A percentile compares a stretch with the other conserved stretches of the same genome.
Conservation (phyloP, 2,113 vertebrate species). For the Engystomops pustulosus region DNA sequence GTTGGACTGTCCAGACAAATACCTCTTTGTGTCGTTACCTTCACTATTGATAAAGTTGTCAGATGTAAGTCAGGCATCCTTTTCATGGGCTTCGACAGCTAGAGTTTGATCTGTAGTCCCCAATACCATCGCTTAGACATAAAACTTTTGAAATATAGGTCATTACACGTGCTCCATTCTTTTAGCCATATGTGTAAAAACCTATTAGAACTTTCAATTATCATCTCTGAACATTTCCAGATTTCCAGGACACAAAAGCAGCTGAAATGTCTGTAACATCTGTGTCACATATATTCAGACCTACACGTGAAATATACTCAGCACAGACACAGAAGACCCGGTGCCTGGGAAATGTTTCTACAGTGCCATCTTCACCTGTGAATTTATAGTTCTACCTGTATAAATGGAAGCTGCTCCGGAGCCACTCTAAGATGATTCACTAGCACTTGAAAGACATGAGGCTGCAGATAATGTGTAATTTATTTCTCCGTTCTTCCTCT, state of each 20-base stretch:
- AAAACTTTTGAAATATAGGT: not conserved
- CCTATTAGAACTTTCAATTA: not conserved
- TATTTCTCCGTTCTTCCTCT: constrained; percentile 33
- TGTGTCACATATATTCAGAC: not conserved
- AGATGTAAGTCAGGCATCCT: too few species aligned
- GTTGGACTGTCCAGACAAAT: too few species aligned
- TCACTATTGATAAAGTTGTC: too few species aligned
- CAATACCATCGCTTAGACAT: too few species aligned
- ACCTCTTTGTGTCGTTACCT: too few species aligned
- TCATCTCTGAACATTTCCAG: not conserved
- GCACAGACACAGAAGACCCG: not conserved
- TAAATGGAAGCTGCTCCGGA: constrained; percentile 35
- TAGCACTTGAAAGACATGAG: constrained; percentile 31
- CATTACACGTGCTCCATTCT: not conserved
- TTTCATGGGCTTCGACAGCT: too few species aligned
- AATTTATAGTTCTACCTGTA: constrained; percentile 37
- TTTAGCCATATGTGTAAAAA: not conserved
- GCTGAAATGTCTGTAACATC: not conserved
- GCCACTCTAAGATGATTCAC: constrained; percentile 45
- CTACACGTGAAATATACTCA: not conserved
- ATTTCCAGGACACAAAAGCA: not conserved
- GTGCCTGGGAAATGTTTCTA: constrained; percentile 4
- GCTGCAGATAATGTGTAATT: constrained; percentile 38
- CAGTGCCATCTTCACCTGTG: constrained; percentile 27
- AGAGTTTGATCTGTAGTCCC: too few species aligned